phyloP scores from a whole-genome alignment of 1,140 invertebrate species.

The Dendrolimus punctatus region DNA sequence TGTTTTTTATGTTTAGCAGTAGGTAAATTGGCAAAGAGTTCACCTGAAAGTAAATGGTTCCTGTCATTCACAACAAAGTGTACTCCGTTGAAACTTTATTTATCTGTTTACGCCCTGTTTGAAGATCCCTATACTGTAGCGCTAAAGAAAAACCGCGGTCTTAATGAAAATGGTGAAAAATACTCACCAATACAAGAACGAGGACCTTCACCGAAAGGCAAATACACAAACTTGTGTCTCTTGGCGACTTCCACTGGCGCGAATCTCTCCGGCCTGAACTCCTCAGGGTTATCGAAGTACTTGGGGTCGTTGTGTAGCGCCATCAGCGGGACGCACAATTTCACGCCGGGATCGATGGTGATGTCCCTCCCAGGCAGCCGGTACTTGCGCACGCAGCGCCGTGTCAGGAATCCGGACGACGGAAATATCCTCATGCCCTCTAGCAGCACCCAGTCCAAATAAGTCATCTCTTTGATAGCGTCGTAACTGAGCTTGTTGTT shows the following conservation, averaged over 20 bases:
- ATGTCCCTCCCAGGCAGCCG: constrained; percentile 53
- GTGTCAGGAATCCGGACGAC: constrained; percentile 49
- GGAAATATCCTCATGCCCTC: constrained; percentile 71
- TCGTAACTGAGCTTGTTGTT: constrained; percentile 58
- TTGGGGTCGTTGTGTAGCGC: constrained; percentile 71
- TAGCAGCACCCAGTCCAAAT: constrained; percentile 53
- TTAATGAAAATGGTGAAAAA: not conserved
- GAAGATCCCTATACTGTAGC: too few relatives aligned
- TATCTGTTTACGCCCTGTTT: too few relatives aligned
- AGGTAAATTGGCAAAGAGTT: too few relatives aligned
- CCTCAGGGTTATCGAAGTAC: constrained; percentile 69
- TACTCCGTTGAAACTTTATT: too few relatives aligned
- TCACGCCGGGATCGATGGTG: constrained; percentile 46
- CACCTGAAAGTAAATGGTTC: too few relatives aligned
- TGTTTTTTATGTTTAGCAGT: too few relatives aligned
- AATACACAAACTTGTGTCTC: constrained; percentile 51
- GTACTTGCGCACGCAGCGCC: constrained; percentile 56
- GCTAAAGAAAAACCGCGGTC: not conserved
- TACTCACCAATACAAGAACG: constrained; percentile 43
- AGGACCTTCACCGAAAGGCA: constrained; percentile 43
- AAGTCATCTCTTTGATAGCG: constrained; percentile 61
- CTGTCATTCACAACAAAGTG: too few relatives aligned
- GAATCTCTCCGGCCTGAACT: constrained; percentile 74
- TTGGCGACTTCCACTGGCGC: constrained; percentile 32
- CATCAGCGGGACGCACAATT: constrained; percentile 52